These are phyloP conservation scores for Drosophila nannoptera DNA, from an alignment of 1,140 invertebrate genomes.

Conservation along the genomic window DNA sequence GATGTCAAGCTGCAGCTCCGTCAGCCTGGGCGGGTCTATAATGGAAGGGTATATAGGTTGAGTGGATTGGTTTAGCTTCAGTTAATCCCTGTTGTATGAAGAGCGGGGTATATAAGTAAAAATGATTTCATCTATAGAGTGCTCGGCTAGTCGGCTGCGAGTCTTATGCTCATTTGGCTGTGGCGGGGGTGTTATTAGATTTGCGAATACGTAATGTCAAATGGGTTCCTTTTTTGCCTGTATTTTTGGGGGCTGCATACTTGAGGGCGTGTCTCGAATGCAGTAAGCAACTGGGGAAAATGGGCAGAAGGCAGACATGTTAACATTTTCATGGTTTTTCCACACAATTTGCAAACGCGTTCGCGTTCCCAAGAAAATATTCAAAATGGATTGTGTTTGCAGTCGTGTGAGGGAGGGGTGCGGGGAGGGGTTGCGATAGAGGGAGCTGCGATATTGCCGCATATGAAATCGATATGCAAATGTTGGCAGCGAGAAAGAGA, in stretches of 20 bases:
- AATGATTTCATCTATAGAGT: too few species aligned
- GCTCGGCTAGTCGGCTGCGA: too few species aligned
- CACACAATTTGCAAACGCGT: constrained; percentile 50
- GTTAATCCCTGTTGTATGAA: too few species aligned
- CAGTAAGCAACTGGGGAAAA: constrained; percentile 23
- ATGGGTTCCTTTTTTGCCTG: constrained; percentile 30
- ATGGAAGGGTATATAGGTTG: not conserved
- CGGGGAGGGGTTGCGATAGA: not conserved
- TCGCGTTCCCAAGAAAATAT: constrained; percentile 43
- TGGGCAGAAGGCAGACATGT: constrained; percentile 39
- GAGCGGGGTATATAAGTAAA: too few species aligned
- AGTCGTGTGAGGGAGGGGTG: constrained; percentile 7
- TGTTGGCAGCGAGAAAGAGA: constrained; percentile 51
- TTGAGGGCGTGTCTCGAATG: constrained; percentile 41
- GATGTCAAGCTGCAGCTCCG: constrained; percentile 44
- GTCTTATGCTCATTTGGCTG: not conserved
- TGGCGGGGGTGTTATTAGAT: constrained; percentile 51
- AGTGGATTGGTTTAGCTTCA: not conserved
- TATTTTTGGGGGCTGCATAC: constrained; percentile 39
- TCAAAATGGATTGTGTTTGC: constrained; percentile 65
- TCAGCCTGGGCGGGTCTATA: constrained; percentile 1
- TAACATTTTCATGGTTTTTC: constrained; percentile 72
- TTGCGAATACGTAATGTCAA: constrained; percentile 62
- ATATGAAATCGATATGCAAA: constrained; percentile 78
- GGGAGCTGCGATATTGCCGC: constrained; percentile 46